A percentile compares a stretch with the other conserved stretches of the same genome.
These are phyloP conservation scores for Sinotaia quadrata DNA, from an alignment of 2,888 invertebrate species.

Conservation along the genomic window DNA sequence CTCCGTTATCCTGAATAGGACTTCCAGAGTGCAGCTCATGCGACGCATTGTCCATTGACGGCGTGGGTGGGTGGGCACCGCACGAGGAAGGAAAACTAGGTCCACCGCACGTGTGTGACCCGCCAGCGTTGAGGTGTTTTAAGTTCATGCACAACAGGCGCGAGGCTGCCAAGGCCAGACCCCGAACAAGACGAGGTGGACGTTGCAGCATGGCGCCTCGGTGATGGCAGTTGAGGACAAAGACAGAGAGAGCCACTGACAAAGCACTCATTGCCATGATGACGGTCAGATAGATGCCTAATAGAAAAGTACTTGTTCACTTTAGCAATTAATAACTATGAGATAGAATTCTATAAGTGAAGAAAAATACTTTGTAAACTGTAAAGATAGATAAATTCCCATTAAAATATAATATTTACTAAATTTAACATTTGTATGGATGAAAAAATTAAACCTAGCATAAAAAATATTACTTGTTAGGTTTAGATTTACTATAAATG, in stretches of 20 bases:
- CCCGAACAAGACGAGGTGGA: slow-evolving; percentile 64
- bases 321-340: no score
- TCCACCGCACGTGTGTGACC: background rate
- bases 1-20: background rate
- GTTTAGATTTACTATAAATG: no score
- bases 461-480: no score
- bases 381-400: no score
- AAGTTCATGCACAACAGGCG: slow-evolving; percentile 50
- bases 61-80: background rate
- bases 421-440: no score
- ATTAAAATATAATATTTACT: no score
- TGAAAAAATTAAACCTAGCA: no score
- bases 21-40: slow-evolving; percentile 8
- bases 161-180: slow-evolving; percentile 51
- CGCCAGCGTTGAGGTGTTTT: slow-evolving; percentile 34
- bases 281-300: slow-evolving; percentile 73
- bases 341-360: no score
- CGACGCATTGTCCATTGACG: background rate
- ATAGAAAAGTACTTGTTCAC: no score
- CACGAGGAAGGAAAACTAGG: slow-evolving; percentile 14
- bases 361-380: no score
- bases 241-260: slow-evolving; percentile 71
- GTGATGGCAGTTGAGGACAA: slow-evolving; percentile 73
- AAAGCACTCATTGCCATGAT: slow-evolving; percentile 73
- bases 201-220: slow-evolving; percentile 54